A percentile compares a stretch with the other conserved stretches of the same genome.
These are phyloP conservation scores for Mesoclemmys tuberculata DNA, from an alignment of 2,113 vertebrate species.

Conservation along the genomic window DNA sequence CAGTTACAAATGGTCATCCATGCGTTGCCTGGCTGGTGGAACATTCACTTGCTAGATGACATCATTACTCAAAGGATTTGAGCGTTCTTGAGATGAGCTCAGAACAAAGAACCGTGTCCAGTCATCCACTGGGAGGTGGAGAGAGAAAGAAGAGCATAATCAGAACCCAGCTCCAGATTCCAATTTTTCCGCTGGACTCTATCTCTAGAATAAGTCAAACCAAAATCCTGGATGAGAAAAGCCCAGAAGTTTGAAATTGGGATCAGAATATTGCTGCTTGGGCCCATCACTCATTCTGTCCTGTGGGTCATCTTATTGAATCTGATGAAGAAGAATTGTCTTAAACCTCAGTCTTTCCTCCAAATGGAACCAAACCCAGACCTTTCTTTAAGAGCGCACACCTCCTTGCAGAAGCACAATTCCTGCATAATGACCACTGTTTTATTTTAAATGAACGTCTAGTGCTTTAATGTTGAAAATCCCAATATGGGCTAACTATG, in stretches of 20 bases:
- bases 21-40: rapidly evolving
- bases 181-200: neutral
- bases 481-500: no score
- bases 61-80: neutral
- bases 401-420: no score
- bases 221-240: neutral
- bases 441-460: no score
- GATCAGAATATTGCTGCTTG: no score
- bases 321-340: no score
- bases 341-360: no score
- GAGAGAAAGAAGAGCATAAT: neutral
- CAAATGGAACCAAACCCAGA: no score
- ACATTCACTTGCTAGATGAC: neutral
- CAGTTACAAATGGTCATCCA: neutral
- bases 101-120: neutral
- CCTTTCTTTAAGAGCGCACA: no score
- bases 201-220: neutral
- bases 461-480: no score
- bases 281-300: no score
- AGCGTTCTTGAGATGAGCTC: neutral
- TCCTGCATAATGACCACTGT: no score
- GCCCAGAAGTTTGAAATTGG: neutral
- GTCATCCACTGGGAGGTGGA: neutral
- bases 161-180: rapidly evolving
- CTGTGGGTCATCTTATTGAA: no score